A percentile compares a stretch with the other conserved stretches of the same genome.
phyloP scores from a whole-genome alignment of 2,888 invertebrate genomes.

The Synanthedon andrenaeformis region DNA sequence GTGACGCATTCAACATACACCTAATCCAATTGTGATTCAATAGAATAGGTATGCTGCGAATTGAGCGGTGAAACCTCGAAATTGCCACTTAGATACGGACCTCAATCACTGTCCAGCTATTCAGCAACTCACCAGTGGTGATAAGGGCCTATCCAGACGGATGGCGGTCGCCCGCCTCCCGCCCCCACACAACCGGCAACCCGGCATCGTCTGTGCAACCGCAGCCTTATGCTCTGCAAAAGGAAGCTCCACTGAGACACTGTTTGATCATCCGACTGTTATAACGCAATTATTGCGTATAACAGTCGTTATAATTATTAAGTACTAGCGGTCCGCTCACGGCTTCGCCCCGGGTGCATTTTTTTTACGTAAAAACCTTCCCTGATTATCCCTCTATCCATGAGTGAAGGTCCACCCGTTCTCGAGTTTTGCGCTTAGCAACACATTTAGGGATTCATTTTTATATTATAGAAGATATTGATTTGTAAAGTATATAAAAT shows the following conservation, averaged over 20 bases:
- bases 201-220: slow-evolving; percentile 11
- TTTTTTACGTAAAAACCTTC: too few relatives aligned
- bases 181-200: slow-evolving; percentile 20
- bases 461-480: too few relatives aligned
- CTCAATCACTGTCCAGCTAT: slow-evolving; percentile 18
- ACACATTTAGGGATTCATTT: too few relatives aligned
- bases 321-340: too few relatives aligned
- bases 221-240: slow-evolving; percentile 36
- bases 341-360: too few relatives aligned
- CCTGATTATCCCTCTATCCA: too few relatives aligned
- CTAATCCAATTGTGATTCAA: too few relatives aligned
- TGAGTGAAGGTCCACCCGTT: too few relatives aligned
- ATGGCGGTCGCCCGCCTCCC: slow-evolving; percentile 28
- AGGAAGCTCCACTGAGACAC: slow-evolving; percentile 13
- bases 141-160: slow-evolving; percentile 35
- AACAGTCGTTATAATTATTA: too few relatives aligned
- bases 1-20: too few relatives aligned
- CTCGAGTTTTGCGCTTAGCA: too few relatives aligned
- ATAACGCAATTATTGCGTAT: neutral
- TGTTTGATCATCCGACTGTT: neutral
- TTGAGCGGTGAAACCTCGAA: neutral
- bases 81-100: slow-evolving; percentile 5
- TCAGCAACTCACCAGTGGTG: slow-evolving; percentile 23
- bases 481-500: too few relatives aligned
- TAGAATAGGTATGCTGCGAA: neutral